Evolutionary conservation across 2,113 vertebrate genomes (phyloP).

Genomic region (Amblyornis subalaris): DNA sequence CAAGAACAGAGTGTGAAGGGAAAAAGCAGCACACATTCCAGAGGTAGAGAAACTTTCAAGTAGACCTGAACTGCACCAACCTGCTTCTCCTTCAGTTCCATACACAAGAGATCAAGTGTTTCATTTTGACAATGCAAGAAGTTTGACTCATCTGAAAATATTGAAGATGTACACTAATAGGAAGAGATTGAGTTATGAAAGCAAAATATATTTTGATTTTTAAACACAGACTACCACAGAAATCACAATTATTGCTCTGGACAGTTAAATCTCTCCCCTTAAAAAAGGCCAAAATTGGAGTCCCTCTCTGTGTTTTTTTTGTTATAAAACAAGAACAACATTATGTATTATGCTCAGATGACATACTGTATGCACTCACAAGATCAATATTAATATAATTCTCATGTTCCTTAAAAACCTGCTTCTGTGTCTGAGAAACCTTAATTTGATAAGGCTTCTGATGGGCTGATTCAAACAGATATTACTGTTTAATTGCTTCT

Average conservation of each 20-base stretch:
- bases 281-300: background rate
- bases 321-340: background rate
- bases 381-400: background rate
- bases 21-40: background rate
- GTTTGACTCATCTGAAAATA: background rate
- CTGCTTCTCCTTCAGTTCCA: background rate
- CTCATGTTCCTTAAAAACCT: background rate
- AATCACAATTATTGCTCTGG: background rate
- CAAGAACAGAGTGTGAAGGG: rapidly evolving
- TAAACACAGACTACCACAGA: background rate
- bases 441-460: background rate
- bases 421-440: background rate
- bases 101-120: background rate
- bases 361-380: background rate
- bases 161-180: rapidly evolving
- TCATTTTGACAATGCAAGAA: background rate
- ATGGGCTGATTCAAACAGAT: background rate
- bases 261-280: background rate
- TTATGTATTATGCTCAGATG: background rate
- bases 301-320: background rate
- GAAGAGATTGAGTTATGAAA: background rate
- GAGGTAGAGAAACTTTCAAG: background rate
- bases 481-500: background rate
- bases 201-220: background rate
- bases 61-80: background rate